Base-by-base conservation (phyloP, 37 sponge, comb jelly and placozoan species). In the Halichondria panicea region DNA sequence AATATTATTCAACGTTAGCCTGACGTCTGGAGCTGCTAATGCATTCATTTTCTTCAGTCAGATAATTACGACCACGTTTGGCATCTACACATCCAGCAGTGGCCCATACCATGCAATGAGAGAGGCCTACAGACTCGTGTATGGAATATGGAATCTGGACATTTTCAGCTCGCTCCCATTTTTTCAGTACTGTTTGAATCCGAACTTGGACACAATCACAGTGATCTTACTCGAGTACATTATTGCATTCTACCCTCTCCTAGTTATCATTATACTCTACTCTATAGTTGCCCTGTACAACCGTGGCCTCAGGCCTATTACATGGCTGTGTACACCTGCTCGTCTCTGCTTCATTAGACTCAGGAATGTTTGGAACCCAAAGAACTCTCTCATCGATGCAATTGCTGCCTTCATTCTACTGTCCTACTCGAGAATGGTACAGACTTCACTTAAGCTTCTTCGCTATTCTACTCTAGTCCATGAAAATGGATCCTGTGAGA, bases 61-160 rank as follows among this genome's bases (percentile, higher is more conserved):
- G 46, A 22, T 48, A 4, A 65, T 66, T 4, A 35, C 68, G 33
- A 48, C 50, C 9, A 33, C 5, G 7, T 12, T 46, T 53, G 1
- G 50, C 33, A 33, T 46, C 32, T 63, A 62, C 60, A 22, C 33
- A 19, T 42, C 40, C 27, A 34, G 63, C 28, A 50, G 55, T 30
- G 39, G 22, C 61, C 32, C 32, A 34, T 21, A 8, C 32, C 18
- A 37, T 61, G 31, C 18, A 55, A 24, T 76, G 9, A 30, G 27
- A 25, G 36, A 78, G 12, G 9, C 52, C 18, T 78, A 53, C 37
- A 31, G 7, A 19, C n/a, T 27, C 38, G 18, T 78, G 18, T 78
- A 44, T 66, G 48, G 68, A 39, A 67, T 78, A 24, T 78, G 55
- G 56, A 78, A 78, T 63, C 55, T 78, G 40, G 38, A 78, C 31